Conservation (phyloP, 2,797 vertebrate genomes). For the Hydrophis major region DNA sequence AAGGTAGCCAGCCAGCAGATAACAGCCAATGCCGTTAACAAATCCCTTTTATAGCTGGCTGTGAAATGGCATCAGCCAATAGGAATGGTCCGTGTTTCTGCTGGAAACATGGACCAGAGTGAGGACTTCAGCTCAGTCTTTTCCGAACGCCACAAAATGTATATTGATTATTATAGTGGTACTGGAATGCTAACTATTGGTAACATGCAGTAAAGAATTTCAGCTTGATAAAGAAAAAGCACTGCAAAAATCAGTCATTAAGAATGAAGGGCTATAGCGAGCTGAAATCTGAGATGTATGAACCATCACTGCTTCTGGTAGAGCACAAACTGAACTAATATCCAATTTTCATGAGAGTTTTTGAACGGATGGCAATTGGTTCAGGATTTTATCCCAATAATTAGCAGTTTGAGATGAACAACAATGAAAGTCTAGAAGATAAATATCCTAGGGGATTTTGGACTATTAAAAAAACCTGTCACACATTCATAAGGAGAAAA, state of each 20-base stretch:
- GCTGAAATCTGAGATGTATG: neutral
- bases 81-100: too few species aligned
- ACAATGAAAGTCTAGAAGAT: neutral
- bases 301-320: neutral
- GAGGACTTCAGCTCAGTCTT: too few species aligned
- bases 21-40: too few species aligned
- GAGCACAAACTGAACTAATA: neutral
- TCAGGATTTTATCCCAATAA: neutral
- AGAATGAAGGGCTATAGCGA: neutral
- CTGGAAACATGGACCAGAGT: too few species aligned
- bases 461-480: neutral
- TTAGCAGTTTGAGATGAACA: neutral
- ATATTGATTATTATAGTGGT: conserved; percentile 22
- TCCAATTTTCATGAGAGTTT: conserved; percentile 11
- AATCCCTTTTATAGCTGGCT: too few species aligned
- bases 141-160: neutral
- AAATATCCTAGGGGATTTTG: conserved; percentile 13
- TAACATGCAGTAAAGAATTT: neutral
- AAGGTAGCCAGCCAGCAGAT: too few species aligned
- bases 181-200: conserved; percentile 32
- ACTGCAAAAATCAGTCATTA: neutral
- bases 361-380: neutral
- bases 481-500: neutral
- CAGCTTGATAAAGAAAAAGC: neutral
- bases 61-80: too few species aligned